phyloP scores from a whole-genome alignment of 37 sponge, comb jelly and placozoan genomes.

The Geodia barretti region DNA sequence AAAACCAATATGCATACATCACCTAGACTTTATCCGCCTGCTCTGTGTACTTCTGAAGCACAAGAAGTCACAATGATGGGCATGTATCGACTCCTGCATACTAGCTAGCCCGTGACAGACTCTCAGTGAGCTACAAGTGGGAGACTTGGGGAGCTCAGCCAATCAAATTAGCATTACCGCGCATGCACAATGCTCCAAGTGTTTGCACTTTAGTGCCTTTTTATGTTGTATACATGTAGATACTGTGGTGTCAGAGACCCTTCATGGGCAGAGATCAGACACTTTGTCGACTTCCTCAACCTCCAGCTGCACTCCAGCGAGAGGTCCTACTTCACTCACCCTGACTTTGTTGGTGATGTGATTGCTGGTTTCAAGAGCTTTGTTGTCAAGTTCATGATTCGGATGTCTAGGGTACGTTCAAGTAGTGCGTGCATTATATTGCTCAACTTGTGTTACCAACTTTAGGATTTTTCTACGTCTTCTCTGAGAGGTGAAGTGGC shows the following conservation, averaged over 20 bases:
- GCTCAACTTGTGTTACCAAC: not conserved
- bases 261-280: slow-evolving; percentile 81
- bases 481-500: slow-evolving; percentile 46
- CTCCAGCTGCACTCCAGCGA: slow-evolving; percentile 82
- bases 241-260: slow-evolving; percentile 74
- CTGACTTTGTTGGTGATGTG: slow-evolving; percentile 46
- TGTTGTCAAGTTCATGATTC: slow-evolving; percentile 90
- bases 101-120: too few species aligned
- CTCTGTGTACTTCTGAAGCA: too few species aligned
- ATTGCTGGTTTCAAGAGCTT: slow-evolving; percentile 60
- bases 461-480: slow-evolving; percentile 77
- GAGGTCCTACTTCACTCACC: slow-evolving; percentile 60
- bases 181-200: not conserved
- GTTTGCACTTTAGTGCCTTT: not conserved
- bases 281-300: slow-evolving; percentile 85
- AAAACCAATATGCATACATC: too few species aligned
- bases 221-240: slow-evolving; percentile 14
- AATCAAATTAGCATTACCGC: too few species aligned
- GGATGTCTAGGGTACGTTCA: slow-evolving; percentile 74
- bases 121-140: too few species aligned
- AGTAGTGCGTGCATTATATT: not conserved
- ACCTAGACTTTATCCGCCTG: too few species aligned
- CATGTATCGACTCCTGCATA: too few species aligned
- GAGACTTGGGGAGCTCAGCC: too few species aligned
- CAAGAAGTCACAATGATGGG: too few species aligned